phyloP scores from a whole-genome alignment of 2,797 vertebrate species.

The Mycteria americana region DNA sequence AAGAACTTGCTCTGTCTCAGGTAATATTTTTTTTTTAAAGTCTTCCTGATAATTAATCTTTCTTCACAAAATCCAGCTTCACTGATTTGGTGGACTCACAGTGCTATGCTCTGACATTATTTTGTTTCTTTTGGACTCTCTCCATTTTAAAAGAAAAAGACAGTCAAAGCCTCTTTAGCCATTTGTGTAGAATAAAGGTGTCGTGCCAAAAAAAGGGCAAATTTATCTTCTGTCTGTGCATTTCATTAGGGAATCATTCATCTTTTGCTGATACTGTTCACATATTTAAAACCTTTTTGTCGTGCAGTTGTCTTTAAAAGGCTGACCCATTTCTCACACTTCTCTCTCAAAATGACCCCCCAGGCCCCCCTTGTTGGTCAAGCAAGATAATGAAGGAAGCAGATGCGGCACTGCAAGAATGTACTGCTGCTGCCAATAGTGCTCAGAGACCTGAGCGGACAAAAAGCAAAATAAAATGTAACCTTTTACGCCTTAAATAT shows the following conservation, averaged over 20 bases:
- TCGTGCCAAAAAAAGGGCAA: not conserved
- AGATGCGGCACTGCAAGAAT: not conserved
- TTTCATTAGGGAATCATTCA: not conserved
- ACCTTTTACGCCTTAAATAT: not conserved
- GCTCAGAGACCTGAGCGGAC: not conserved
- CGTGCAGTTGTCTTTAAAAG: not conserved
- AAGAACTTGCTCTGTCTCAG: not conserved
- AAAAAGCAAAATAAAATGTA: not conserved
- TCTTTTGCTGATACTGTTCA: not conserved
- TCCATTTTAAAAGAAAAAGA: not conserved
- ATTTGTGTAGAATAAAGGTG: not conserved
- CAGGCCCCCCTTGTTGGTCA: not conserved
- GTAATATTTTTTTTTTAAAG: not conserved
- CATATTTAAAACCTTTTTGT: not conserved
- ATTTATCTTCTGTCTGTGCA: not conserved
- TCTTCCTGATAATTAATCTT: not conserved
- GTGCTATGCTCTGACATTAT: not conserved
- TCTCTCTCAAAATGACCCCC: not conserved
- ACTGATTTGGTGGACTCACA: not conserved
- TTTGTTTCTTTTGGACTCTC: not conserved
- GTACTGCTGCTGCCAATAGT: not conserved
- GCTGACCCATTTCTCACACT: not conserved
- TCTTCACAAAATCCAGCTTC: not conserved
- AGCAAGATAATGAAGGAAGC: not conserved
- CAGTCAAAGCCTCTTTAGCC: not conserved